Conservation (phyloP, 2,888 invertebrate genomes). For the Idaea biselata region DNA sequence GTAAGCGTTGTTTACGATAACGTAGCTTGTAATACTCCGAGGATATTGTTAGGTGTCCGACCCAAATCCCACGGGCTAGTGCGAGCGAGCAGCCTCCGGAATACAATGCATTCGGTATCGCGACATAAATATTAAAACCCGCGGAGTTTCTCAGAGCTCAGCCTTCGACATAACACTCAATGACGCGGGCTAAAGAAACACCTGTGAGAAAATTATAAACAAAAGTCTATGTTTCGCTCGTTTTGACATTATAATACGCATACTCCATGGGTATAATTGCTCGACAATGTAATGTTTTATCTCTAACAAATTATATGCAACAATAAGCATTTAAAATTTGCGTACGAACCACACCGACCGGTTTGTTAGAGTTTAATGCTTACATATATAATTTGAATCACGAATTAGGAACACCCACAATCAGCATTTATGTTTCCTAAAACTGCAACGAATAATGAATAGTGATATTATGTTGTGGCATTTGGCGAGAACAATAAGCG, state of each 20-base stretch:
- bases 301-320: constrained; percentile 34
- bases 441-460: constrained; percentile 8
- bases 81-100: constrained; percentile 50
- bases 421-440: constrained; percentile 5
- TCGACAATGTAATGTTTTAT: constrained; percentile 33
- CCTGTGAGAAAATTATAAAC: constrained; percentile 75
- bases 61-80: constrained; percentile 73
- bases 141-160: constrained; percentile 69
- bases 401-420: constrained; percentile 17
- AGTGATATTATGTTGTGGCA: neutral
- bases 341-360: constrained; percentile 17
- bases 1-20: constrained; percentile 63
- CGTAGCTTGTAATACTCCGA: constrained; percentile 31
- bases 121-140: constrained; percentile 69
- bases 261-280: constrained; percentile 41
- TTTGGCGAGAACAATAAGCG: constrained; percentile 18
- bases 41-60: constrained; percentile 59
- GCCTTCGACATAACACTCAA: constrained; percentile 73
- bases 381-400: constrained; percentile 21
- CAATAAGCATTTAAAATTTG: constrained; percentile 23
- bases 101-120: constrained; percentile 66
- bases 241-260: constrained; percentile 30
- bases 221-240: constrained; percentile 50
- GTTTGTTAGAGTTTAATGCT: constrained; percentile 18
- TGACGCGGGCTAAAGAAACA: constrained; percentile 68